A percentile compares a stretch with the other conserved stretches of the same genome.
phyloP scores from a whole-genome alignment of 2,888 invertebrate genomes.

The Lydus trimaculatus region DNA sequence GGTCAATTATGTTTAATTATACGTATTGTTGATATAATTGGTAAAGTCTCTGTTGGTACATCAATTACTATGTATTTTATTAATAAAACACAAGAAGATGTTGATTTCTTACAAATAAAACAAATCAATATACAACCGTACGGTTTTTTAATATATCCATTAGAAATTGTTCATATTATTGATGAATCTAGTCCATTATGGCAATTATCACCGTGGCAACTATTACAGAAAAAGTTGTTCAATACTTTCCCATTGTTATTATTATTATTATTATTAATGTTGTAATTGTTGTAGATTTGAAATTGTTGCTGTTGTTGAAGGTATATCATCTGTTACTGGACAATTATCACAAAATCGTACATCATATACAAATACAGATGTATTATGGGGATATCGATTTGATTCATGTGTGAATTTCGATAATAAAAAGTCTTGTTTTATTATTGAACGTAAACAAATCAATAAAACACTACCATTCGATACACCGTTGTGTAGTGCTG shows the following conservation, averaged over 20 bases:
- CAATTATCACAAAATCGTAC: conserved; percentile 76
- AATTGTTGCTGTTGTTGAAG: conserved; percentile 82
- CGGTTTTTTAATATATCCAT: conserved; percentile 80
- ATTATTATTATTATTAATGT: conserved; percentile 10
- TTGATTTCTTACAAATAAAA: conserved; percentile 73
- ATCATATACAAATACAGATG: conserved; percentile 80
- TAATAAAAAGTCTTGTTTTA: conserved; percentile 66
- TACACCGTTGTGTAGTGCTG: conserved; percentile 88
- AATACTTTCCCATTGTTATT: neutral
- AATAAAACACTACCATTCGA: conserved; percentile 72
- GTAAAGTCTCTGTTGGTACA: conserved; percentile 63
- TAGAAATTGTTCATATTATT: conserved; percentile 84
- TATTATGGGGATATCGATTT: conserved; percentile 85
- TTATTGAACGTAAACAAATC: conserved; percentile 70
- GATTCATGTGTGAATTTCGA: conserved; percentile 64
- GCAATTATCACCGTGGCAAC: conserved; percentile 76
- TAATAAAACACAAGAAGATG: conserved; percentile 71
- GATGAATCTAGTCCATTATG: conserved; percentile 80
- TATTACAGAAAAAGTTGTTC: conserved; percentile 66
- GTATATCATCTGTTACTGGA: conserved; percentile 80
- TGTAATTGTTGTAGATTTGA: conserved; percentile 69
- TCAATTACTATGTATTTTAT: conserved; percentile 75
- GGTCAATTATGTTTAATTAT: conserved; percentile 80
- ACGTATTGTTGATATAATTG: conserved; percentile 79
- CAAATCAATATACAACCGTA: conserved; percentile 72